Evolutionary conservation across 2,888 invertebrate species (phyloP).

Genomic region (Hoplodrina ambigua): DNA sequence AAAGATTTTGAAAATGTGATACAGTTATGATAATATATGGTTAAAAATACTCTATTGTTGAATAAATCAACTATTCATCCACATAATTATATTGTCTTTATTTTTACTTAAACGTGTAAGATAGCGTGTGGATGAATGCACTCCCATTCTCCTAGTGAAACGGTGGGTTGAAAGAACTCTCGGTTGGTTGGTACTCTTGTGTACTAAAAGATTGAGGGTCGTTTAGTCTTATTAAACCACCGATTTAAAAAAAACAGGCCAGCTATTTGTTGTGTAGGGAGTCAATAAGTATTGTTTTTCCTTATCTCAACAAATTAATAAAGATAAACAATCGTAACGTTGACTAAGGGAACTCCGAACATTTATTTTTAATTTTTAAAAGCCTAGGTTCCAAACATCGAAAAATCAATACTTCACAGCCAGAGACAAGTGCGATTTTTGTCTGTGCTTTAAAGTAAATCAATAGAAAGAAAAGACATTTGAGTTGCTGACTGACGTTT

Average conservation of each 20-base stretch:
- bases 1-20: slow-evolving; percentile 41
- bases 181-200: too few species aligned
- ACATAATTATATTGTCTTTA: neutral
- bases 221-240: too few species aligned
- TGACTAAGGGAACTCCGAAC: too few species aligned
- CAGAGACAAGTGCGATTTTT: neutral
- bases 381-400: neutral
- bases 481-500: neutral
- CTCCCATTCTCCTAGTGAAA: too few species aligned
- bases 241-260: too few species aligned
- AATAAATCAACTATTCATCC: neutral
- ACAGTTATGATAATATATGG: neutral
- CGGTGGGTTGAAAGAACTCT: too few species aligned
- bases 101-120: neutral
- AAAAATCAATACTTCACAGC: neutral
- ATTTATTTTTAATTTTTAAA: neutral
- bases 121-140: too few species aligned
- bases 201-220: too few species aligned
- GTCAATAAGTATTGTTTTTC: too few species aligned
- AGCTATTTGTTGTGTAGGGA: too few species aligned
- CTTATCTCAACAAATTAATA: too few species aligned
- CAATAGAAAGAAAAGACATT: slow-evolving; percentile 21
- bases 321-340: too few species aligned
- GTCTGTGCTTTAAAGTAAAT: slow-evolving; percentile 28
- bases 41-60: neutral